A percentile compares a stretch with the other conserved stretches of the same genome.
Conservation (phyloP, 2,797 vertebrate species). For the Pipistrellus nathusii region DNA sequence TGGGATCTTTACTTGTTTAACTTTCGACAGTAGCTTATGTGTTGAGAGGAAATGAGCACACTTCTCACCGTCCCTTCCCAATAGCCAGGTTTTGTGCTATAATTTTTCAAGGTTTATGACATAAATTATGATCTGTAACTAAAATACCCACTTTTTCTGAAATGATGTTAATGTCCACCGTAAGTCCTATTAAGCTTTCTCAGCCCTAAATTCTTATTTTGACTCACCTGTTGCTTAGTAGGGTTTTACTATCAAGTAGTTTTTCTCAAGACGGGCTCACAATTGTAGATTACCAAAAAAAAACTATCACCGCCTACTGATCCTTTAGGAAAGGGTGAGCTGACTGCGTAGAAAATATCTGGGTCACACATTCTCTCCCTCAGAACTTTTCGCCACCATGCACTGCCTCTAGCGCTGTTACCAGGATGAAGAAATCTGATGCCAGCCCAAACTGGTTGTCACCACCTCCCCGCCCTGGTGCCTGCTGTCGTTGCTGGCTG, state of each 20-base stretch:
- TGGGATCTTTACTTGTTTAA: not conserved
- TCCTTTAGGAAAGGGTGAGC: not conserved
- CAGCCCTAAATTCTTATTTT: not conserved
- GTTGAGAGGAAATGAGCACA: not conserved
- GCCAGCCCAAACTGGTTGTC: rapidly evolving
- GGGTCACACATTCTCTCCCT: not conserved
- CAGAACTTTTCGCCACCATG: not conserved
- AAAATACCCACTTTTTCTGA: too few species aligned
- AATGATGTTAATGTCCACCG: too few species aligned
- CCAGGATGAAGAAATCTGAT: rapidly evolving
- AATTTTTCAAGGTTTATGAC: not conserved
- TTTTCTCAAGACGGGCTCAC: not conserved
- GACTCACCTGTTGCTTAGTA: not conserved
- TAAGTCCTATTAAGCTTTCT: not conserved
- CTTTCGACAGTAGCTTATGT: rapidly evolving
- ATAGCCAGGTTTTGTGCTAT: not conserved
- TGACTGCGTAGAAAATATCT: rapidly evolving
- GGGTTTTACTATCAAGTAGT: not conserved
- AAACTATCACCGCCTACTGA: rapidly evolving
- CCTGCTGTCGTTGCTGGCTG: not conserved
- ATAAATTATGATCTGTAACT: not conserved
- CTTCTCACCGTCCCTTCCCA: not conserved
- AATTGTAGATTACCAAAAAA: too few species aligned
- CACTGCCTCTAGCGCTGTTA: rapidly evolving
- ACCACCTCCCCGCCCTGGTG: not conserved